These are phyloP conservation scores for Pristionchus maxplancki DNA, from an alignment of 2,888 invertebrate genomes.

Conservation along the genomic window DNA sequence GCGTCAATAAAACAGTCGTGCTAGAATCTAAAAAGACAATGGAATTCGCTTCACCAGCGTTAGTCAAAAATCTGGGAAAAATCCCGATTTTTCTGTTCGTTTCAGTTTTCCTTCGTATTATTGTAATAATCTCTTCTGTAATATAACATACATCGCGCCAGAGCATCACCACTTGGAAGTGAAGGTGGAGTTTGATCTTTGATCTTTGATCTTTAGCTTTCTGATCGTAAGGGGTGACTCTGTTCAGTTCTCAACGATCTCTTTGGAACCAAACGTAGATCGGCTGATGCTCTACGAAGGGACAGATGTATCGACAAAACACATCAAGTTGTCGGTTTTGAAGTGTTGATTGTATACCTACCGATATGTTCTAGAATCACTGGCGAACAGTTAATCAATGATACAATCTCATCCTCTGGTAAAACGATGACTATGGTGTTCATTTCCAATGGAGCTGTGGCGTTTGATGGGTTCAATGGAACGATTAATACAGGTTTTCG, in stretches of 20 bases:
- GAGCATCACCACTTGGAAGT: constrained; percentile 21
- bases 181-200: not conserved
- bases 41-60: not conserved
- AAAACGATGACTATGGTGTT: not conserved
- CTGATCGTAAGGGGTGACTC: not conserved
- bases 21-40: not conserved
- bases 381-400: not conserved
- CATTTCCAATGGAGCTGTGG: not conserved
- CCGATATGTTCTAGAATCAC: not conserved
- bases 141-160: not conserved
- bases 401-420: not conserved
- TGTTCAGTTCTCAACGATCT: not conserved
- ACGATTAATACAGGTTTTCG: not conserved
- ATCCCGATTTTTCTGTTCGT: not conserved
- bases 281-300: not conserved
- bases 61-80: not conserved
- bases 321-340: not conserved
- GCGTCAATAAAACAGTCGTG: not conserved
- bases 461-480: constrained; percentile 15
- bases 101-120: constrained; percentile 1
- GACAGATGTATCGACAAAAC: not conserved
- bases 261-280: not conserved
- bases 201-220: not conserved
- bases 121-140: not conserved
- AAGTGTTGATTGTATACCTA: no score